Evolutionary conservation across 2,113 vertebrate genomes (phyloP).

Genomic region (Notothenia rossii): DNA sequence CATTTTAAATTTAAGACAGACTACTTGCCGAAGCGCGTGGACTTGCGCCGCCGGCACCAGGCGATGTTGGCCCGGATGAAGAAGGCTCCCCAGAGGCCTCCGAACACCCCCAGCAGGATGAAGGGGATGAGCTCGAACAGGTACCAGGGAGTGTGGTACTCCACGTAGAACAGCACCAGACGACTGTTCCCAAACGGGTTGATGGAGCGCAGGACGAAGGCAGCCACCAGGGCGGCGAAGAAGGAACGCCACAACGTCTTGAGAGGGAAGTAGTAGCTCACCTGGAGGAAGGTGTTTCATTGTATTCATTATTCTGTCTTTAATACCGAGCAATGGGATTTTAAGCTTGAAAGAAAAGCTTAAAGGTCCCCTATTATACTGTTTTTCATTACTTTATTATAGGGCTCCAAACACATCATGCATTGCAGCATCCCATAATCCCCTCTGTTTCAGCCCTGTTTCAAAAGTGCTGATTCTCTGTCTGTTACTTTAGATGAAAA

Average conservation of each 20-base stretch:
- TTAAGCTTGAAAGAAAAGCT: too few relatives aligned
- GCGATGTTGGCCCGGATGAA: slow-evolving; percentile 98
- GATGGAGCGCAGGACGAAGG: slow-evolving; percentile 97
- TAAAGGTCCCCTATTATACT: too few relatives aligned
- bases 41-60: slow-evolving; percentile 97
- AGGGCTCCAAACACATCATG: too few relatives aligned
- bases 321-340: too few relatives aligned
- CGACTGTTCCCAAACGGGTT: slow-evolving; percentile 99
- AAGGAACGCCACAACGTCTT: slow-evolving; percentile 99
- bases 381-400: too few relatives aligned
- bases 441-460: too few relatives aligned
- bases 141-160: slow-evolving; percentile 99
- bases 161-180: slow-evolving; percentile 98
- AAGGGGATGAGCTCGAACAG: slow-evolving; percentile 98
- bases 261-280: slow-evolving; percentile 98
- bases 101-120: slow-evolving; percentile 97
- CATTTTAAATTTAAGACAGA: slow-evolving; percentile 14
- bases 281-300: slow-evolving; percentile 76
- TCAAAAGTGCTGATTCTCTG: too few relatives aligned
- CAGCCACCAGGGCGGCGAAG: slow-evolving; percentile 97
- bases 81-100: slow-evolving; percentile 98
- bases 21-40: slow-evolving; percentile 92
- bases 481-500: too few relatives aligned
- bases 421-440: too few relatives aligned
- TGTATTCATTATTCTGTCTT: too few relatives aligned